Evolutionary conservation across 2,113 vertebrate species (phyloP).

Genomic region (Eretmochelys imbricata): DNA sequence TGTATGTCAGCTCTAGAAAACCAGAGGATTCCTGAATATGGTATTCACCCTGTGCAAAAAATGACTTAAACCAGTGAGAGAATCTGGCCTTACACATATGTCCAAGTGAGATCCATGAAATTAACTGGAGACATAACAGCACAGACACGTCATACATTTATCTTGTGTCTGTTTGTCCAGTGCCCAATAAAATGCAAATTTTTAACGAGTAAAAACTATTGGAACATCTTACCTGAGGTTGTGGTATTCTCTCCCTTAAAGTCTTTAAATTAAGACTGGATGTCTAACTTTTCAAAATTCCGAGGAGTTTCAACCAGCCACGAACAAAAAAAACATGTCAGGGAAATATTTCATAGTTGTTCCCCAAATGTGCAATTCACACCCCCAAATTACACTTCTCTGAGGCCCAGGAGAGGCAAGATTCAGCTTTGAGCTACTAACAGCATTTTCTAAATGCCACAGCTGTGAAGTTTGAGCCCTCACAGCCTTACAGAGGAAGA

Average conservation of each 20-base stretch:
- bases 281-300: neutral
- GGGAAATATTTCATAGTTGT: neutral
- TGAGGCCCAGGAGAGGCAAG: neutral
- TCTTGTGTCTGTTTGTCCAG: neutral
- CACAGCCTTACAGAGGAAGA: neutral
- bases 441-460: neutral
- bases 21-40: neutral
- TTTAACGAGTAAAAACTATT: neutral
- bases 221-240: neutral
- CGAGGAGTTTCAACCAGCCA: neutral
- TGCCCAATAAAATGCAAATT: neutral
- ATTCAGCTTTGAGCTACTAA: neutral
- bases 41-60: neutral
- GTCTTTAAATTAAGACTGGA: neutral
- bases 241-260: neutral
- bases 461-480: neutral
- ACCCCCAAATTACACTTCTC: neutral
- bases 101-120: neutral
- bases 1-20: neutral
- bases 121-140: neutral
- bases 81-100: neutral
- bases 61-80: neutral
- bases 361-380: neutral
- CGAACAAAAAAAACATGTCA: neutral
- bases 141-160: neutral